These are phyloP conservation scores for Drosophila longiperda DNA, from an alignment of 2,888 invertebrate genomes.

Conservation along the genomic window DNA sequence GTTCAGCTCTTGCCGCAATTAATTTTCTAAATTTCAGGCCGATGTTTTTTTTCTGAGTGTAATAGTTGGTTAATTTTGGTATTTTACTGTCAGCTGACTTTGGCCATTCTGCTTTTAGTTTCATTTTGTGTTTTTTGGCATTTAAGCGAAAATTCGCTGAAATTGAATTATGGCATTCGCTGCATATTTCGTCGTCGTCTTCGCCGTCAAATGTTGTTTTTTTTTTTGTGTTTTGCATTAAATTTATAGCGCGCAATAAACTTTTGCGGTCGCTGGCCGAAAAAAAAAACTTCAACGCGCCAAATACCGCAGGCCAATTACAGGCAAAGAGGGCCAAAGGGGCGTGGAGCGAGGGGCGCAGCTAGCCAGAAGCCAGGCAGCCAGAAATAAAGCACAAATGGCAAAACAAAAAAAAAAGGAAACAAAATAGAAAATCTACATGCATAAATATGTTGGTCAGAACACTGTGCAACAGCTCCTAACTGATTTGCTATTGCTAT, in stretches of 20 bases:
- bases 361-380: background rate
- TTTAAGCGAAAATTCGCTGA: slow-evolving; percentile 53
- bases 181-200: slow-evolving; percentile 55
- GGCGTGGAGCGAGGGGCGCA: background rate
- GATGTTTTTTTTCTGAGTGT: background rate
- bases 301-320: slow-evolving; percentile 78
- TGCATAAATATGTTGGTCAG: slow-evolving; percentile 58
- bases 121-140: slow-evolving; percentile 45
- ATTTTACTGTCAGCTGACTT: background rate
- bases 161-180: slow-evolving; percentile 70
- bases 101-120: slow-evolving; percentile 49
- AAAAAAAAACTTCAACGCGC: slow-evolving; percentile 56
- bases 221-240: slow-evolving; percentile 59
- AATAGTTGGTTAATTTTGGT: slow-evolving; percentile 18
- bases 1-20: background rate
- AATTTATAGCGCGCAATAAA: slow-evolving; percentile 78
- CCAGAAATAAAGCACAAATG: slow-evolving; percentile 25
- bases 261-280: slow-evolving; percentile 69
- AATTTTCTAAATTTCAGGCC: background rate
- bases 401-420: slow-evolving; percentile 25
- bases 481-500: slow-evolving; percentile 51
- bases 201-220: slow-evolving; percentile 59
- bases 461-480: slow-evolving; percentile 46
- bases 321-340: slow-evolving; percentile 33
- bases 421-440: slow-evolving; percentile 47